Evolutionary conservation across 2,797 vertebrate genomes (phyloP).

Genomic region (Gymnoscopelus braueri): DNA sequence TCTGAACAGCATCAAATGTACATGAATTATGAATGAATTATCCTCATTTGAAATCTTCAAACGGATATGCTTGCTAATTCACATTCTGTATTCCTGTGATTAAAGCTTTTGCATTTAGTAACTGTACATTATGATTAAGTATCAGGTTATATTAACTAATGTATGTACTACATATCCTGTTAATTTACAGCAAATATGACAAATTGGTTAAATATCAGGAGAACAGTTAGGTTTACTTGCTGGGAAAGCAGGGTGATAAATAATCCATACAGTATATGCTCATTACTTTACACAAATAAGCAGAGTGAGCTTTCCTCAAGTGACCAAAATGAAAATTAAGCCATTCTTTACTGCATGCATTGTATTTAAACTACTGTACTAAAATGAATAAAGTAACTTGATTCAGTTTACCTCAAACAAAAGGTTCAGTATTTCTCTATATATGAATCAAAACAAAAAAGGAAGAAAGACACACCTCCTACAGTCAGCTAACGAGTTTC

Average conservation of each 20-base stretch:
- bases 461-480: no score
- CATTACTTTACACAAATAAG: slow-evolving; percentile 20
- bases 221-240: neutral
- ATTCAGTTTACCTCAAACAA: slow-evolving; percentile 20
- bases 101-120: no score
- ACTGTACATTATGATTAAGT: no score
- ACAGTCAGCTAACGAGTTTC: no score
- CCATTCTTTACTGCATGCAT: slow-evolving; percentile 13
- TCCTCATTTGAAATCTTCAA: no score
- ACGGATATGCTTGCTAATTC: no score
- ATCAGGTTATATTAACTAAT: no score
- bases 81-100: no score
- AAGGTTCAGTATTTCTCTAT: neutral
- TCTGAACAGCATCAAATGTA: no score
- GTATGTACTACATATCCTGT: neutral
- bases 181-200: slow-evolving; percentile 7
- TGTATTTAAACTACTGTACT: slow-evolving; percentile 7
- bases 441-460: no score
- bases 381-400: slow-evolving; percentile 12
- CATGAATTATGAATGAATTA: no score
- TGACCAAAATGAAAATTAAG: neutral
- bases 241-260: slow-evolving; percentile 21
- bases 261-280: slow-evolving; percentile 13
- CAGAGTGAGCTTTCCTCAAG: slow-evolving; percentile 2
- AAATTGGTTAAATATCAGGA: neutral